Percentiles rank a stretch among this genome's conserved stretches.
Conservation (phyloP, 2,797 vertebrate species). For the Sebastiscus tertius region DNA sequence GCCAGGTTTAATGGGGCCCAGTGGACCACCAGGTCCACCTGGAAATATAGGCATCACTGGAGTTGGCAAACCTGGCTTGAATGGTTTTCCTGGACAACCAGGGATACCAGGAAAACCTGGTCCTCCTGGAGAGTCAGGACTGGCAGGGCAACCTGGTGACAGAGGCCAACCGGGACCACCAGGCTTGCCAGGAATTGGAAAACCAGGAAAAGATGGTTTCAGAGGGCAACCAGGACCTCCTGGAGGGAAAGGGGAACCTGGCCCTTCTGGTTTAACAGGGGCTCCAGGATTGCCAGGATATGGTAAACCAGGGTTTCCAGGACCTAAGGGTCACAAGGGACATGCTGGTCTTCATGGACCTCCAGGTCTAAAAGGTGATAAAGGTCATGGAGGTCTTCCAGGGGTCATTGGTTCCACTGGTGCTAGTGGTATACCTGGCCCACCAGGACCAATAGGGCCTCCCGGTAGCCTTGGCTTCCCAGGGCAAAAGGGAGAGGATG, state of each 20-base stretch:
- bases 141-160: slow-evolving; percentile 84
- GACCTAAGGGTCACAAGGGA: slow-evolving; percentile 92
- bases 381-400: slow-evolving; percentile 87
- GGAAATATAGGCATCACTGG: slow-evolving; percentile 89
- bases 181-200: slow-evolving; percentile 89
- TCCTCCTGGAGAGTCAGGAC: slow-evolving; percentile 87
- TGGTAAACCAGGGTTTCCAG: slow-evolving; percentile 93
- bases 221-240: slow-evolving; percentile 89
- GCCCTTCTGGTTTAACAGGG: slow-evolving; percentile 89
- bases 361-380: slow-evolving; percentile 91
- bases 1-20: slow-evolving; percentile 90
- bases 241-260: slow-evolving; percentile 92
- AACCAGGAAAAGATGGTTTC: slow-evolving; percentile 91
- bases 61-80: slow-evolving; percentile 89
- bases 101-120: slow-evolving; percentile 90
- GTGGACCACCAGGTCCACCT: slow-evolving; percentile 87
- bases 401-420: slow-evolving; percentile 89
- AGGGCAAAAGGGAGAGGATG: slow-evolving; percentile 91
- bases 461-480: slow-evolving; percentile 90
- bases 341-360: slow-evolving; percentile 87
- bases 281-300: slow-evolving; percentile 90
- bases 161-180: slow-evolving; percentile 89
- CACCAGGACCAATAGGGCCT: slow-evolving; percentile 89
- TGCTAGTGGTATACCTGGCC: slow-evolving; percentile 88
- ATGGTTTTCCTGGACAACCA: slow-evolving; percentile 91